Evolutionary conservation across 2,113 vertebrate genomes (phyloP), one percentile per base, ranked within the genome.

Genomic region (Nyctibius bracteatus): DNA sequence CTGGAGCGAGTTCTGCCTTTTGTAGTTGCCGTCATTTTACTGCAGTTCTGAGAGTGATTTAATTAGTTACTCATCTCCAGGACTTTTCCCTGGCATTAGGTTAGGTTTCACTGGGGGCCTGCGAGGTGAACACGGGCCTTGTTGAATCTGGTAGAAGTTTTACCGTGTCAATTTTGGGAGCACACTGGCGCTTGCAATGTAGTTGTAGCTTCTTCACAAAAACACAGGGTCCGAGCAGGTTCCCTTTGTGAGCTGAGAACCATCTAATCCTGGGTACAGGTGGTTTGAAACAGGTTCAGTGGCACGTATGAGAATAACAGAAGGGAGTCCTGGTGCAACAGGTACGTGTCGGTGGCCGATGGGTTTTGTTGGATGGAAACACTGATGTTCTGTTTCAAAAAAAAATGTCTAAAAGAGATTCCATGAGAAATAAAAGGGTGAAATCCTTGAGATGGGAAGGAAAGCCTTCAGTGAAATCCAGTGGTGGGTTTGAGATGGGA

Each of bases 11-110:
- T 73, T 73, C 84, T 94, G 85, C 90, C 63, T 3, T 49, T 54
- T 55, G 71, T 37, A 86, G 93, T 85, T 65, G 67, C 81, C 2
- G 0, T 94, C 93, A 35, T 49, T 59, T 74, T 31, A 2, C 65
- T 88, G 77, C 24, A 86, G 82, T 70, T 66, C 49, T 31, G 25
- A 33, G 66, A 59, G 33, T 3, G 37, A 90, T 96, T 90, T 93
- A 86, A 93, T 92, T 92, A 94, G 79, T 81, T 35, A 15, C 79
- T 88, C 90, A 16, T 90, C 85, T 68, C 41, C 81, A 66, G 79
- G 67, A 96, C 51, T 66, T 81, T 24, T 31, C 52, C 28, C 74
- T 73, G 0, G 62, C 15, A 2, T 88, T 72, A 71, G 43, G 44
- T 90, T 7, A 90, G 59, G 17, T 81, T 93, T 83, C 77, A 51